Base-by-base conservation (phyloP, 2,113 vertebrate genomes). In the Prietella phreatophila region DNA sequence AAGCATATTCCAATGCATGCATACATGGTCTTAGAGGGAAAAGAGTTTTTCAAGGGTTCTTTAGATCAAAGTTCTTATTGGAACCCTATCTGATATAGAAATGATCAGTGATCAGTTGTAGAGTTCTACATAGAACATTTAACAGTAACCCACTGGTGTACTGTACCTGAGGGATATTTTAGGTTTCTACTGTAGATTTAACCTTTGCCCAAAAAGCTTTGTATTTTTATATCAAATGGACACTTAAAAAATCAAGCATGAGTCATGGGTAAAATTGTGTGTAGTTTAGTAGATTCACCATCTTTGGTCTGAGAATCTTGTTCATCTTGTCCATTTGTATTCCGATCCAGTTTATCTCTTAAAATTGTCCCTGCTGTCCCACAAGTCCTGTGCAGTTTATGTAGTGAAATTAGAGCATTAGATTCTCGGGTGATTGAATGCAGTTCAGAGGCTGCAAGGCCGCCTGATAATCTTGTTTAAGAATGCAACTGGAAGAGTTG, bases 401-500 rank as follows among this genome's bases (percentile, higher is more conserved):
- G 73, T 82, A 82, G 78, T 30, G 47, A 82, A 86, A 71, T 69
- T 56, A 69, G n/a, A 86, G 30, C 33, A 82, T 56, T 69, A 47
- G 73, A 20, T 83, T 87, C 75, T 27, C 13, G 79, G 82, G 69
- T 87, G 82, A 89, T 89, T 36, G 81, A 89, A 50, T 83, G 30
- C 22, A 17, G 53, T 81, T 89, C 76, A 42, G 71, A 58, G 81
- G 75, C 80, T 76, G 3, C 47, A 78, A 47, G 61, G 73, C 71
- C 33, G 13, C 27, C 71, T 89, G 85, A 60, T 86, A 89, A 89
- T 86, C 88, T 89, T 58, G 87, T 85, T 71, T 79, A 87, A 85
- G 60, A 90, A 78, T 67, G 82, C 25, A 82, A 91, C 92, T 87
- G 91, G 92, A 93, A 93, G 93, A 93, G 93, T 93, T 93, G 93